Conservation (phyloP, 2,888 invertebrate genomes). For the Metallyticus violacea region DNA sequence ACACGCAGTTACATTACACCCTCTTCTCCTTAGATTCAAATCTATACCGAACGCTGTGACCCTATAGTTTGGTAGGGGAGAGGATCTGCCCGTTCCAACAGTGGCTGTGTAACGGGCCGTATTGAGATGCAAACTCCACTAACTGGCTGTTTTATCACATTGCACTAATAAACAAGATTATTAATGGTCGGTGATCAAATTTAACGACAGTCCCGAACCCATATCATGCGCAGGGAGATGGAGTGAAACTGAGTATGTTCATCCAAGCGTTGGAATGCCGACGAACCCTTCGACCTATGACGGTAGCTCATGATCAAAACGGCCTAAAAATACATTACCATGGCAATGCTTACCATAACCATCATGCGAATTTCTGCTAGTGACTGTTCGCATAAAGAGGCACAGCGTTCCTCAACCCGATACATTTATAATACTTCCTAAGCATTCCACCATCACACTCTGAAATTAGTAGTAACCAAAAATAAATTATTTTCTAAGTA, state of each 20-base stretch:
- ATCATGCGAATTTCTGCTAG: neutral
- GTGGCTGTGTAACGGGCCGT: neutral
- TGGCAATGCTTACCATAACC: neutral
- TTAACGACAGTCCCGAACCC: neutral
- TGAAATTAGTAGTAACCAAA: too few species aligned
- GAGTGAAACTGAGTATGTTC: neutral
- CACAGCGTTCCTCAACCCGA: too few species aligned
- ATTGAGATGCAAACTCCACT: neutral
- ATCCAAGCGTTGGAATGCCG: neutral
- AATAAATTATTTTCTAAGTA: too few species aligned
- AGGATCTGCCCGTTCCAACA: neutral
- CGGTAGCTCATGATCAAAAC: neutral
- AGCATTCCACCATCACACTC: too few species aligned
- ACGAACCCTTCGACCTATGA: too few species aligned
- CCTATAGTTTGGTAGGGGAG: neutral
- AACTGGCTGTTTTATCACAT: constrained; percentile 5
- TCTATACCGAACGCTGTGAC: neutral
- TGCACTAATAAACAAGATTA: constrained; percentile 11
- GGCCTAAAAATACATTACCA: neutral
- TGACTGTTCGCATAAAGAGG: too few species aligned
- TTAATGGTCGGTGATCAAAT: constrained; percentile 6
- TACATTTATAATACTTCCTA: too few species aligned
- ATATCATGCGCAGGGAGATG: neutral
- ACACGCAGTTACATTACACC: too few species aligned
- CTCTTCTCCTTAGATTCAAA: neutral